Percentiles rank a stretch among this genome's conserved stretches.
phyloP scores from a whole-genome alignment of 1,140 invertebrate species.

The Homalodisca vitripennis region DNA sequence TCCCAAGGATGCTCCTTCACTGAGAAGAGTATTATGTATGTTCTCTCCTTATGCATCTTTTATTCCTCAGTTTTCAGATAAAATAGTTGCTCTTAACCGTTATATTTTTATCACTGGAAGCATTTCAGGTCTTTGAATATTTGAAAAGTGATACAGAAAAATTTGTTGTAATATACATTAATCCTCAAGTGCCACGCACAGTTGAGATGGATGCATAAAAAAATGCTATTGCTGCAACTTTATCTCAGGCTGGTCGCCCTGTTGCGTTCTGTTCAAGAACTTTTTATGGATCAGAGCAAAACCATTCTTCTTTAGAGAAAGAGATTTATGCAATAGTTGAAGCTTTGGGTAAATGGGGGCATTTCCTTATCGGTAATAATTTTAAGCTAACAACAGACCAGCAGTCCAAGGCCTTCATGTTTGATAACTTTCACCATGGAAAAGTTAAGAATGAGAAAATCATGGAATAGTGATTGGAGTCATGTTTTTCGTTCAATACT shows the following conservation, averaged over 20 bases:
- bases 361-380: not conserved
- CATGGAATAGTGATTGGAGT: not conserved
- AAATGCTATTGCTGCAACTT: conserved; percentile 2
- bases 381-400: conserved; percentile 14
- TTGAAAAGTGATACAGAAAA: not conserved
- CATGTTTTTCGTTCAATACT: not conserved
- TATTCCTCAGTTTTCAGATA: conserved; percentile 3
- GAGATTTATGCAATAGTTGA: conserved; percentile 9
- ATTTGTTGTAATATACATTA: not conserved
- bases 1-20: not conserved
- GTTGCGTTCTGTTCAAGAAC: conserved; percentile 9
- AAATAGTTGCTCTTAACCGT: not conserved
- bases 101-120: not conserved
- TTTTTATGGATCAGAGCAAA: not conserved
- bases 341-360: conserved; percentile 14
- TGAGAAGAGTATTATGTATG: not conserved
- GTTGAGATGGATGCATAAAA: conserved; percentile 7
- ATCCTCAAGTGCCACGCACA: not conserved
- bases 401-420: not conserved
- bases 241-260: not conserved
- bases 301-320: conserved; percentile 10
- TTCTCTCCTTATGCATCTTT: not conserved
- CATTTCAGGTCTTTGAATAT: not conserved
- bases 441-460: conserved; percentile 31
- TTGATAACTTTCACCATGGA: not conserved